phyloP scores from a whole-genome alignment of 2,797 vertebrate species.

The Poeciliopsis paucimaculata region DNA sequence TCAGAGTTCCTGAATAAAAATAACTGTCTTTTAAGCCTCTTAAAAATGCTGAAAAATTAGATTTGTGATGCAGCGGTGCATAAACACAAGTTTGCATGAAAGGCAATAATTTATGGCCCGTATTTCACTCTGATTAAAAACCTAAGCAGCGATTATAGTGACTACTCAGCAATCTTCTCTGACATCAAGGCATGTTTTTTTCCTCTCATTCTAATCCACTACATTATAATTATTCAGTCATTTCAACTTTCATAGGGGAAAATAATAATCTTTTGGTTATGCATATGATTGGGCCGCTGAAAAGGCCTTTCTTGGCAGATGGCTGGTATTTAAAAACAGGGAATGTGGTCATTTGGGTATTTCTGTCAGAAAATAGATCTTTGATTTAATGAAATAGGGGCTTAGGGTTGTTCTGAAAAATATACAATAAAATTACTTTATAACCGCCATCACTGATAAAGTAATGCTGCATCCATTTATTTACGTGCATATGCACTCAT shows the following conservation, averaged over 20 bases:
- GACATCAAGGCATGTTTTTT: constrained; percentile 81
- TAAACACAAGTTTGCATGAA: constrained; percentile 84
- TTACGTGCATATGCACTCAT: neutral
- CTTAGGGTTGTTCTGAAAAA: constrained; percentile 65
- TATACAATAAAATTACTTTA: constrained; percentile 70
- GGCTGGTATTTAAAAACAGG: constrained; percentile 73
- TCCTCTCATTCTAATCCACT: constrained; percentile 81
- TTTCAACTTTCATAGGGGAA: constrained; percentile 78
- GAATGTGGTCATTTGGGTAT: constrained; percentile 76
- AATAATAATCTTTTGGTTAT: constrained; percentile 83
- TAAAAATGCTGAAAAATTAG: constrained; percentile 82
- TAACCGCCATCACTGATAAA: constrained; percentile 59
- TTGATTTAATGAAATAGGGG: constrained; percentile 78
- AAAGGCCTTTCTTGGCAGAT: constrained; percentile 78
- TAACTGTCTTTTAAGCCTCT: constrained; percentile 85
- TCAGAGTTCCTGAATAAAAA: constrained; percentile 79
- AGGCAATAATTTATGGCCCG: constrained; percentile 85
- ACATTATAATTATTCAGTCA: constrained; percentile 86
- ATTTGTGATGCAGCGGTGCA: constrained; percentile 79
- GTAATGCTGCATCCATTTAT: constrained; percentile 28
- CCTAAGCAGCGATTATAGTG: constrained; percentile 84
- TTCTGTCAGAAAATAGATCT: constrained; percentile 73
- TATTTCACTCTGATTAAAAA: constrained; percentile 87
- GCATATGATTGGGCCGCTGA: constrained; percentile 77
- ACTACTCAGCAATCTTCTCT: constrained; percentile 84